phyloP scores from a whole-genome alignment of 2,888 invertebrate species.

The Aleiodes alternator region DNA sequence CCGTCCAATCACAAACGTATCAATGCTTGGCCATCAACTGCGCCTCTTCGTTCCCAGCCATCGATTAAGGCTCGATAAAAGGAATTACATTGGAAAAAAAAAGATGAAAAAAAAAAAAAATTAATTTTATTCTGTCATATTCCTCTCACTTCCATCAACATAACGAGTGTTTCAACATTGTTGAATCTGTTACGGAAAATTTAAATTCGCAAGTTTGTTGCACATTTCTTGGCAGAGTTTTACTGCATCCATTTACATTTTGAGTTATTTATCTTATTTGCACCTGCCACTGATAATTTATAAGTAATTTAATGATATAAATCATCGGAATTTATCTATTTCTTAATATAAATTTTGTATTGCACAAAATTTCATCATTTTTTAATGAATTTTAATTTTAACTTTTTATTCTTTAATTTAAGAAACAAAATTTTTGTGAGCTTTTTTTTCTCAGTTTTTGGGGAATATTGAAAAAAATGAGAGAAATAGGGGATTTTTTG shows the following conservation, averaged over 20 bases:
- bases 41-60: not conserved
- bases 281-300: slow-evolving; percentile 6
- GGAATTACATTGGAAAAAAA: not conserved
- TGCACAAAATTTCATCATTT: slow-evolving; percentile 15
- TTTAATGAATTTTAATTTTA: not conserved
- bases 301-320: not conserved
- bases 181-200: slow-evolving; percentile 4
- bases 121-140: too few relatives aligned
- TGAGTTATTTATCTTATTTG: slow-evolving; percentile 21
- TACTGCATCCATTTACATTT: slow-evolving; percentile 6
- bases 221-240: slow-evolving; percentile 25
- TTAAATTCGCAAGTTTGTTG: slow-evolving; percentile 13
- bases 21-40: slow-evolving; percentile 27
- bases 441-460: too few relatives aligned
- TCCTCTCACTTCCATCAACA: too few relatives aligned
- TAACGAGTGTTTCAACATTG: not conserved
- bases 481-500: too few relatives aligned
- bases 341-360: slow-evolving; percentile 12
- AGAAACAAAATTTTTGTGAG: too few relatives aligned
- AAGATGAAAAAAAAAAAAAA: too few relatives aligned
- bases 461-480: too few relatives aligned
- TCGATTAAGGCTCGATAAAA: slow-evolving; percentile 35
- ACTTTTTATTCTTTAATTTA: not conserved
- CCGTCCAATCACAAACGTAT: slow-evolving; percentile 21
- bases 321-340: not conserved